Percentiles rank a stretch among this genome's conserved stretches.
These are phyloP conservation scores for Liparis tanakae DNA, from an alignment of 2,797 vertebrate genomes.

Conservation along the genomic window DNA sequence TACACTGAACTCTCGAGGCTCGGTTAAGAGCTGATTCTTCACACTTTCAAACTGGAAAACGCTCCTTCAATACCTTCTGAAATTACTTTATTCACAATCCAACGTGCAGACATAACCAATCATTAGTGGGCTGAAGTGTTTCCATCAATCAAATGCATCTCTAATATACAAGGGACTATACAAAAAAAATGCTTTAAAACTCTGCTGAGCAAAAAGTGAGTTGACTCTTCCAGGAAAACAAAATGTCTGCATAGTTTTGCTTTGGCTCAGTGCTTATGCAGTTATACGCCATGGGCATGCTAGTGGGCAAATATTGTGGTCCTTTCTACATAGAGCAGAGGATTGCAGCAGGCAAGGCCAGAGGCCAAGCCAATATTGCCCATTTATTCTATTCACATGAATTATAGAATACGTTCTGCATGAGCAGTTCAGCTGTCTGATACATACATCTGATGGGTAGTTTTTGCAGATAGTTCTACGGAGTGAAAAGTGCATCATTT, in stretches of 20 bases:
- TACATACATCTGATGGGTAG: conserved; percentile 70
- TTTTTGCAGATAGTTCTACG: conserved; percentile 55
- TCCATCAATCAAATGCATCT: conserved; percentile 17
- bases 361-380: conserved; percentile 77
- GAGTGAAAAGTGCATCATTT: conserved; percentile 65
- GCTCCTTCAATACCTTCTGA: conserved; percentile 7
- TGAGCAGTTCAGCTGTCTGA: conserved; percentile 61
- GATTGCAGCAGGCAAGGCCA: conserved; percentile 67
- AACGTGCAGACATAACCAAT: conserved; percentile 4
- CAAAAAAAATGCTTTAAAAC: conserved; percentile 20
- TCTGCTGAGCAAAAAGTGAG: conserved; percentile 20
- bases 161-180: conserved; percentile 9
- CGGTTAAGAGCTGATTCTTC: conserved; percentile 21
- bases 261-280: conserved; percentile 53
- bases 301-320: conserved; percentile 71
- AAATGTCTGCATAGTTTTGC: conserved; percentile 57
- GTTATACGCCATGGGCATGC: conserved; percentile 65
- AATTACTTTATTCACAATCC: conserved; percentile 33
- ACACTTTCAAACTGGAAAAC: conserved; percentile 28
- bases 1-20: conserved; percentile 41
- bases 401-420: conserved; percentile 76
- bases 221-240: conserved; percentile 52
- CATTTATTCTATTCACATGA: conserved; percentile 73
- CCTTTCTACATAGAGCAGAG: conserved; percentile 62
- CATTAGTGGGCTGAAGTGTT: conserved; percentile 15